These are phyloP conservation scores for Garra rufa DNA, from an alignment of 2,113 vertebrate genomes.

Conservation along the genomic window DNA sequence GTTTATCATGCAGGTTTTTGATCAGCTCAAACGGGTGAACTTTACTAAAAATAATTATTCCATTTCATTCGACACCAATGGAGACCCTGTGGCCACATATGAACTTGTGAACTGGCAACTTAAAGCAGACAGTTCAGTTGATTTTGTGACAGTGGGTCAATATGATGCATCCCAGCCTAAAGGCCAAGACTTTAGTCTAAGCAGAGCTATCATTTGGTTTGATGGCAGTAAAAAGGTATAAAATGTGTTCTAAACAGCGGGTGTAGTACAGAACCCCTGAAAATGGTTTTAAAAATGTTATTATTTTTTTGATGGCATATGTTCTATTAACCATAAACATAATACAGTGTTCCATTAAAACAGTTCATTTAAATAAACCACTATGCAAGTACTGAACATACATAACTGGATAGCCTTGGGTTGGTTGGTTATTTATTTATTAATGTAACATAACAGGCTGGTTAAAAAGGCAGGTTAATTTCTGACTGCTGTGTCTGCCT, in stretches of 20 bases:
- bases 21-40: slow-evolving; percentile 65
- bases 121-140: slow-evolving; percentile 60
- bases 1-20: slow-evolving; percentile 59
- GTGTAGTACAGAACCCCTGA: neutral
- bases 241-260: too few species aligned
- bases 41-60: slow-evolving; percentile 68
- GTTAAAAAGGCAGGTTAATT: neutral
- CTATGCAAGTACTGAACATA: too few species aligned
- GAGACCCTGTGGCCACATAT: slow-evolving; percentile 74
- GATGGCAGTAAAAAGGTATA: slow-evolving; percentile 68
- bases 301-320: too few species aligned
- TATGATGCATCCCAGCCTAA: slow-evolving; percentile 71
- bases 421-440: too few species aligned
- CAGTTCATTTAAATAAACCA: too few species aligned
- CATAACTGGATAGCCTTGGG: too few species aligned
- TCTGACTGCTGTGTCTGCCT: neutral
- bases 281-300: neutral
- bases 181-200: slow-evolving; percentile 73
- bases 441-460: too few species aligned
- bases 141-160: slow-evolving; percentile 72
- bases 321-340: too few species aligned
- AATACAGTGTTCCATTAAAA: too few species aligned
- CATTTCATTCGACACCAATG: slow-evolving; percentile 74
- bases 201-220: slow-evolving; percentile 69
- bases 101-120: slow-evolving; percentile 79